Evolutionary conservation across 2,888 invertebrate species (phyloP).

Genomic region (Malthinus seriepunctatus): DNA sequence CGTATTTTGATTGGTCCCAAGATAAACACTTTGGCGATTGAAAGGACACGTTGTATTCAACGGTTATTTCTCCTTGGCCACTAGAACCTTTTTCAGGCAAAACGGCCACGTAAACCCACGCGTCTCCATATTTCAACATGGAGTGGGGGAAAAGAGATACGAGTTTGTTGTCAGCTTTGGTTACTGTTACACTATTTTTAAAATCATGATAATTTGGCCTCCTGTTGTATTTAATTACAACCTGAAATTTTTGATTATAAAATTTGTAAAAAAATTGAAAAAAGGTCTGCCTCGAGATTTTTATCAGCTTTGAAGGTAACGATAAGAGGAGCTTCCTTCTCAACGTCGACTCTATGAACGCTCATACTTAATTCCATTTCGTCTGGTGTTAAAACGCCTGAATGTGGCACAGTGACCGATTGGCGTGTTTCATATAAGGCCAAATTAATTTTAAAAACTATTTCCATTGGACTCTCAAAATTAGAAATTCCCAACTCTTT

Average conservation of each 20-base stretch:
- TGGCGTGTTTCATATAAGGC: background rate
- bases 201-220: constrained; percentile 11
- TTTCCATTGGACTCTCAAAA: constrained; percentile 1
- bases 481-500: background rate
- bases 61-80: background rate
- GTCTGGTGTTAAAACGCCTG: constrained; percentile 1
- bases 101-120: constrained; percentile 19
- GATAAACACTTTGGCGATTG: constrained; percentile 4
- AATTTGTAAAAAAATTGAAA: background rate
- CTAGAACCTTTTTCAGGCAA: constrained; percentile 1
- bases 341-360: constrained; percentile 14
- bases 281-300: background rate
- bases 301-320: constrained; percentile 2
- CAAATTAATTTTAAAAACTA: background rate
- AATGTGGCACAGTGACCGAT: constrained; percentile 2
- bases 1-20: constrained; percentile 5
- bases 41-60: constrained; percentile 11
- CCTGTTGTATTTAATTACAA: constrained; percentile 12
- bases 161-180: background rate
- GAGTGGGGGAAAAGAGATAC: background rate
- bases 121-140: constrained; percentile 5
- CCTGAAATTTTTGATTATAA: background rate
- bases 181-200: background rate
- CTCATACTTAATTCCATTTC: background rate
- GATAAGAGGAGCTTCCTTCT: background rate